These are phyloP conservation scores for Thymelicus lineola DNA, from an alignment of 2,888 invertebrate species.

Conservation along the genomic window DNA sequence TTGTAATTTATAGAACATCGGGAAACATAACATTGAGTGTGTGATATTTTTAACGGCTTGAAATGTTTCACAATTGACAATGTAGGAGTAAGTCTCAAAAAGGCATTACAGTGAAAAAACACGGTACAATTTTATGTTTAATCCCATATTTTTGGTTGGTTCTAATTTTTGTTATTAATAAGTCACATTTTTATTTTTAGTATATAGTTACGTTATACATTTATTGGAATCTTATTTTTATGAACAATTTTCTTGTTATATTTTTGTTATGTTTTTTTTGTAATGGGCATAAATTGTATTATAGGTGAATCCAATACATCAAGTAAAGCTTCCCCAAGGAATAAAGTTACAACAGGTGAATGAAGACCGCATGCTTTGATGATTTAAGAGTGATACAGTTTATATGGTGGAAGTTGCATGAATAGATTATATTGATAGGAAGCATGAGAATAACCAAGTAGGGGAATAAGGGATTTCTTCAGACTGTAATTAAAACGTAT, in stretches of 20 bases:
- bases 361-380: conserved; percentile 40
- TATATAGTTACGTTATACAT: no score
- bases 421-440: not conserved
- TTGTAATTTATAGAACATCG: no score
- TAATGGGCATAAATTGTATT: conserved; percentile 50
- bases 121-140: no score
- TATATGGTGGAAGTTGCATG: conserved; percentile 31
- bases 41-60: no score
- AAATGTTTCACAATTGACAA: no score
- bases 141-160: no score
- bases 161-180: no score
- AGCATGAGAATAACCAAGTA: conserved; percentile 15
- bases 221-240: not conserved
- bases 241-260: not conserved
- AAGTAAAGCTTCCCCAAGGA: conserved; percentile 79
- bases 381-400: conserved; percentile 23
- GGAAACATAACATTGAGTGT: no score
- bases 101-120: no score
- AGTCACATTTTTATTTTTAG: no score
- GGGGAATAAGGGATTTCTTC: not conserved
- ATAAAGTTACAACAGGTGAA: conserved; percentile 82
- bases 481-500: not conserved
- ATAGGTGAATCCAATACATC: conserved; percentile 80
- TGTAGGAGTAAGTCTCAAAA: no score
- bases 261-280: conserved; percentile 36